Evolutionary conservation across 2,113 vertebrate genomes (phyloP).

Genomic region (Irena cyanogastra): DNA sequence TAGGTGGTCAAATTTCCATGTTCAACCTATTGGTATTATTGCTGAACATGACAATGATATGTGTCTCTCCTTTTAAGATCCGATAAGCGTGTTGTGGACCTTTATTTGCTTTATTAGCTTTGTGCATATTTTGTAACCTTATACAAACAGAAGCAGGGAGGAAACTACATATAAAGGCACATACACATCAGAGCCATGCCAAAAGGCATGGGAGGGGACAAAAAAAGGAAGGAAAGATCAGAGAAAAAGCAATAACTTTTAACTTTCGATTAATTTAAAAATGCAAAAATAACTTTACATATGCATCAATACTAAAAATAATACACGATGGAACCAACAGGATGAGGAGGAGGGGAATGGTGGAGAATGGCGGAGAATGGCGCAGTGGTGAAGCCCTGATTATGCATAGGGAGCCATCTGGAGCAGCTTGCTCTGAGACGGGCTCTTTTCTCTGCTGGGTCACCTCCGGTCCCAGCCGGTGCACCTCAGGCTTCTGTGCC

Average conservation of each 20-base stretch:
- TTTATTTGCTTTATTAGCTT: conserved; percentile 50
- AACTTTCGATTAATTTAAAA: conserved; percentile 67
- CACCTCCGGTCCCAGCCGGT: background rate
- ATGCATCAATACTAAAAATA: conserved; percentile 92
- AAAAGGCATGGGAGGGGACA: background rate
- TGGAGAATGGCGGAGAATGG: conserved; percentile 11
- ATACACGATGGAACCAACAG: conserved; percentile 82
- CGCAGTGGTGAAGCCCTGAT: conserved; percentile 73
- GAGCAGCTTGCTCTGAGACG: conserved; percentile 53
- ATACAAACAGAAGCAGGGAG: conserved; percentile 47
- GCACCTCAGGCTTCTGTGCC: conserved; percentile 14
- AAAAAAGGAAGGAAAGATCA: background rate
- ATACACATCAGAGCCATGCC: conserved; percentile 35
- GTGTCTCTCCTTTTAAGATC: conserved; percentile 50
- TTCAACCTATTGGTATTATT: conserved; percentile 23
- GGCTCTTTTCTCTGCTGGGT: conserved; percentile 55
- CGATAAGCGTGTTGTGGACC: conserved; percentile 20
- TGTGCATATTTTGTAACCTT: conserved; percentile 59
- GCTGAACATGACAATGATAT: background rate
- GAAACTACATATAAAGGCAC: conserved; percentile 42
- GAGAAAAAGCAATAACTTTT: conserved; percentile 33
- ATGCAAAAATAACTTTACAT: conserved; percentile 89
- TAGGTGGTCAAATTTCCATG: conserved; percentile 62
- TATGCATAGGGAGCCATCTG: conserved; percentile 72
- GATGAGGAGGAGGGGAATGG: conserved; percentile 42